These are phyloP conservation scores for Deladenus siricidicola DNA, from an alignment of 2,888 invertebrate species.

Conservation along the genomic window DNA sequence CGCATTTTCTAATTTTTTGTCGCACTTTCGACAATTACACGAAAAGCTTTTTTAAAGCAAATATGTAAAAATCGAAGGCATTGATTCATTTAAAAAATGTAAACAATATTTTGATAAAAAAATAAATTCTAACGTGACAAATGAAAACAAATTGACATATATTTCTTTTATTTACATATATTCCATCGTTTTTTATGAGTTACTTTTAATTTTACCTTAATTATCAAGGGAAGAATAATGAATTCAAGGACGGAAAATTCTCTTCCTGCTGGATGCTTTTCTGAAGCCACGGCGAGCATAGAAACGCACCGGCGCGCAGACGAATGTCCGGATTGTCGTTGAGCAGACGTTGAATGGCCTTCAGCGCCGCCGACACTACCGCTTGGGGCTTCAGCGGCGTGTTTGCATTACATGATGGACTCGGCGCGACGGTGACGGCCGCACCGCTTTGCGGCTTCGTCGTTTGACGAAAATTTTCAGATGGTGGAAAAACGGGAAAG, in stretches of 20 bases:
- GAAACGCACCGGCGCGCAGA: background rate
- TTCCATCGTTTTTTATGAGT: too few relatives aligned
- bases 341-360: background rate
- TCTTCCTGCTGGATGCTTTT: background rate
- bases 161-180: too few relatives aligned
- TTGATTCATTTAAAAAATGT: too few relatives aligned
- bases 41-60: too few relatives aligned
- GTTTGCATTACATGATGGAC: background rate
- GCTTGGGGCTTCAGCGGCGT: background rate
- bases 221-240: background rate
- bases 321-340: background rate
- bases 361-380: background rate
- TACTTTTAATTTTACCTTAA: too few relatives aligned
- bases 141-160: too few relatives aligned
- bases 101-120: too few relatives aligned
- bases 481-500: too few relatives aligned
- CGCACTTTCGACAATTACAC: too few relatives aligned
- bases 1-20: too few relatives aligned
- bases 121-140: too few relatives aligned
- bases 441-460: background rate
- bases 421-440: background rate
- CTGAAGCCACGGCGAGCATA: background rate
- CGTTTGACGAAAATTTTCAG: background rate
- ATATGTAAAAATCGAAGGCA: too few relatives aligned
- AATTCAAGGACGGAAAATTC: background rate